phyloP scores from a whole-genome alignment of 2,888 invertebrate genomes.

The Papilio demoleus region DNA sequence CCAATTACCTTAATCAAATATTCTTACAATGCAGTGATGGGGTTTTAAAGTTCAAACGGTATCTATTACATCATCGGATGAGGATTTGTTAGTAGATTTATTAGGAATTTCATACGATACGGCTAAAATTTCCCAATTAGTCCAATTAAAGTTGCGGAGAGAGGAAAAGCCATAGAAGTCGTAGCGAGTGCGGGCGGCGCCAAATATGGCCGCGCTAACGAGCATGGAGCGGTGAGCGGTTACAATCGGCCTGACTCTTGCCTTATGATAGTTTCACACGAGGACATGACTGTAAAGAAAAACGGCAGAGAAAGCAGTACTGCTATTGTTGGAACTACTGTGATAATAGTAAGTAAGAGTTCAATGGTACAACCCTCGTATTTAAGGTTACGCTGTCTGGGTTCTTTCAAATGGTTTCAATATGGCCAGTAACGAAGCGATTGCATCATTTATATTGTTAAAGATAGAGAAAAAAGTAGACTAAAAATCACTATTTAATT shows the following conservation, averaged over 20 bases:
- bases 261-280: constrained; percentile 13
- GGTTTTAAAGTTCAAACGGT: not conserved
- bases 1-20: too few species aligned
- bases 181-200: constrained; percentile 47
- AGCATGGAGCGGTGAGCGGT: constrained; percentile 48
- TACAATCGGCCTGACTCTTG: constrained; percentile 44
- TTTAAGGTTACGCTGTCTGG: not conserved
- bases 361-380: not conserved
- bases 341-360: not conserved
- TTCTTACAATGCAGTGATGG: too few species aligned
- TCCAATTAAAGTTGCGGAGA: constrained; percentile 32
- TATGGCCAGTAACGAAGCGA: too few species aligned
- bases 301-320: not conserved
- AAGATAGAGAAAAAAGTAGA: not conserved
- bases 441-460: not conserved
- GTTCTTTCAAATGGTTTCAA: constrained; percentile 1
- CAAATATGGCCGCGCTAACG: constrained; percentile 54
- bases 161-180: constrained; percentile 31
- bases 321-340: not conserved
- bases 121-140: constrained; percentile 38
- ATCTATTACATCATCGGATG: not conserved
- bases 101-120: constrained; percentile 24
- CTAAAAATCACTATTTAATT: too few species aligned
- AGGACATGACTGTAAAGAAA: not conserved
- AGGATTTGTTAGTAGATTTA: constrained; percentile 14